phyloP scores from a whole-genome alignment of 2,888 invertebrate species.

The Stenichneumon culpator region DNA sequence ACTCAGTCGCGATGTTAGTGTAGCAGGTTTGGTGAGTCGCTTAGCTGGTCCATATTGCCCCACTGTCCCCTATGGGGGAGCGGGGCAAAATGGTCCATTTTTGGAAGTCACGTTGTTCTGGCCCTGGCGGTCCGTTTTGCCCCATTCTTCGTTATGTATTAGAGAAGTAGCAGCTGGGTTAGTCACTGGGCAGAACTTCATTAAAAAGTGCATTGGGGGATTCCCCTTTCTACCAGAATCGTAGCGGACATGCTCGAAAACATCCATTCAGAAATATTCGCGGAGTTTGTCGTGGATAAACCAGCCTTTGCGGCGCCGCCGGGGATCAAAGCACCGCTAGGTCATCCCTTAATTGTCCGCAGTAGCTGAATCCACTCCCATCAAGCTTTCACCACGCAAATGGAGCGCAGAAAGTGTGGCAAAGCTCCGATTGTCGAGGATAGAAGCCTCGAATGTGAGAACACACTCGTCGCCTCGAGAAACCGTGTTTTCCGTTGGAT shows the following conservation, averaged over 20 bases:
- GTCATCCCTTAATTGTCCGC: conserved; percentile 77
- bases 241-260: not conserved
- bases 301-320: conserved; percentile 44
- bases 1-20: too few species aligned
- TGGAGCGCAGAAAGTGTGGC: conserved; percentile 10
- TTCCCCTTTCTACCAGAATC: not conserved
- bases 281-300: not conserved
- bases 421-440: conserved; percentile 24
- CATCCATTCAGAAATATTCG: not conserved
- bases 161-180: not conserved
- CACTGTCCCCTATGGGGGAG: too few species aligned
- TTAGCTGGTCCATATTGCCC: too few species aligned
- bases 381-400: not conserved
- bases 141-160: not conserved
- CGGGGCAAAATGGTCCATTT: too few species aligned
- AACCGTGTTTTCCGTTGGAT: not conserved
- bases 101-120: too few species aligned
- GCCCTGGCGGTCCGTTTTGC: not conserved
- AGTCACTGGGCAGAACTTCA: not conserved
- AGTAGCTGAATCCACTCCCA: conserved; percentile 14
- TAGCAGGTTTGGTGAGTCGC: too few species aligned
- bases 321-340: conserved; percentile 78
- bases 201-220: conserved; percentile 13
- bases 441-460: not conserved
- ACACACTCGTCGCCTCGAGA: conserved; percentile 1